Evolutionary conservation across 2,113 vertebrate species (phyloP).

Genomic region (Dromaius novaehollandiae): DNA sequence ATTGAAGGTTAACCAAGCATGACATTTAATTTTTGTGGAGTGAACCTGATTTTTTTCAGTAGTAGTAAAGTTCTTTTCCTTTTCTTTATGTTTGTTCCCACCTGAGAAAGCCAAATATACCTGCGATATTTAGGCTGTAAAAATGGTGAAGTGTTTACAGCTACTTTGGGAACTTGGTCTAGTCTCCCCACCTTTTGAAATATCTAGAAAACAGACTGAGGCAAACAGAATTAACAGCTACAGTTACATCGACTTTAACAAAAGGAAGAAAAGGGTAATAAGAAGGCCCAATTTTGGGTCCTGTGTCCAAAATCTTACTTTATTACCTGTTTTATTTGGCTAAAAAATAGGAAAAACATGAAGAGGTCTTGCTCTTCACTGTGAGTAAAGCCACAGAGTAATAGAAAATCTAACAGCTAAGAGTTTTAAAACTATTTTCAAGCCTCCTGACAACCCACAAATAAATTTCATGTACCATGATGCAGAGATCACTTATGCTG

Average conservation of each 20-base stretch:
- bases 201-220: neutral
- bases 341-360: neutral
- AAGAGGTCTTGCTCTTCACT: neutral
- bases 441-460: neutral
- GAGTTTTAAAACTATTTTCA: neutral
- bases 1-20: neutral
- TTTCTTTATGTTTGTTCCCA: neutral
- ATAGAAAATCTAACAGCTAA: neutral
- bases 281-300: neutral
- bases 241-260: neutral
- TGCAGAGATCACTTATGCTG: neutral
- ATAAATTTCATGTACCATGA: neutral
- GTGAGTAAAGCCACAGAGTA: neutral
- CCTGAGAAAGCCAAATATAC: neutral
- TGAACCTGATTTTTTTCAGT: neutral
- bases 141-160: neutral
- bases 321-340: neutral
- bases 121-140: neutral
- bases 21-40: neutral
- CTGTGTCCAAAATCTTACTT: neutral
- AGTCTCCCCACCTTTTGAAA: neutral
- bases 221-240: neutral
- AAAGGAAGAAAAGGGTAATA: neutral
- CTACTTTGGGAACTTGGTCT: neutral
- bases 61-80: neutral